phyloP scores from a whole-genome alignment of 2,113 vertebrate species.

The Heloderma charlesbogerti region DNA sequence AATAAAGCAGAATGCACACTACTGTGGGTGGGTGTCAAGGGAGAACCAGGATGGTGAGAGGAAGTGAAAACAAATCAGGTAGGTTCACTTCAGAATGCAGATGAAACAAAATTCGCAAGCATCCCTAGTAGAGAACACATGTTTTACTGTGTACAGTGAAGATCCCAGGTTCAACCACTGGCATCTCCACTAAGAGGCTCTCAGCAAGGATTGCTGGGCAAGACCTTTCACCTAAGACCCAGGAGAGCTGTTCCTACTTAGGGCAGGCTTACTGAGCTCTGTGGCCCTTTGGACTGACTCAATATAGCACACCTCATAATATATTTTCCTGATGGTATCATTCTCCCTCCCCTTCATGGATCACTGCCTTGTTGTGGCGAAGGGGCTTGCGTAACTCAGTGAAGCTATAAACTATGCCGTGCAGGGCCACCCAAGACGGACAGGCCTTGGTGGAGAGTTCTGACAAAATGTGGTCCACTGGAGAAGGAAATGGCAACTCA shows the following conservation, averaged over 20 bases:
- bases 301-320: not conserved
- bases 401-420: too few species aligned
- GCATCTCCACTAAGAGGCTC: not conserved
- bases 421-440: too few species aligned
- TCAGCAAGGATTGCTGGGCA: not conserved
- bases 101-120: too few species aligned
- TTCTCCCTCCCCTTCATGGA: too few species aligned
- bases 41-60: too few species aligned
- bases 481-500: too few species aligned
- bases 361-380: too few species aligned
- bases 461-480: too few species aligned
- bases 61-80: too few species aligned
- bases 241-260: not conserved
- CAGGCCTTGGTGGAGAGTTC: too few species aligned
- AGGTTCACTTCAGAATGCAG: not conserved
- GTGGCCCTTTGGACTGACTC: not conserved
- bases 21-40: too few species aligned
- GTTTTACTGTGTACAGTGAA: not conserved
- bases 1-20: not conserved
- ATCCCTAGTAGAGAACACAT: not conserved
- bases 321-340: not conserved
- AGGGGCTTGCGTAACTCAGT: too few species aligned
- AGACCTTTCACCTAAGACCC: not conserved
- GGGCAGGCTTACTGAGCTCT: not conserved
- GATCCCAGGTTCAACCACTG: not conserved